Conservation (phyloP, 2,888 invertebrate genomes). For the Gymnoscelis rufifasciata region DNA sequence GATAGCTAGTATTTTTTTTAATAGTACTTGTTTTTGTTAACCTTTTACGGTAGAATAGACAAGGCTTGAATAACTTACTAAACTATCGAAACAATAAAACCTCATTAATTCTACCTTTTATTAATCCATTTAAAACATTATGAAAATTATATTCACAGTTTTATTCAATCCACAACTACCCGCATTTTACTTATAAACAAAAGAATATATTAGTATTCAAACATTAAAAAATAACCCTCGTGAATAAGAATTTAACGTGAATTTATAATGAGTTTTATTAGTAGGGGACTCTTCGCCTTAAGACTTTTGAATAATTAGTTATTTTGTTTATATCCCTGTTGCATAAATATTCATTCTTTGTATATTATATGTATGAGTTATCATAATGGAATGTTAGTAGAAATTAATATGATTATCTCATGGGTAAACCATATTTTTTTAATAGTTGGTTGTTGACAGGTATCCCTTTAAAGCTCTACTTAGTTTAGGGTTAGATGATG, state of each 20-base stretch:
- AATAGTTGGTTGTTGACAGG: too few species aligned
- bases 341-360: neutral
- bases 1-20: too few species aligned
- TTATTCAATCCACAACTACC: slow-evolving; percentile 8
- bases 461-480: too few species aligned
- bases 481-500: too few species aligned
- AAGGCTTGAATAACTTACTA: too few species aligned
- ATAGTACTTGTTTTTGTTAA: too few species aligned
- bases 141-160: neutral
- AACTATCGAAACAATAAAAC: too few species aligned
- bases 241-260: slow-evolving; percentile 50
- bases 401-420: too few species aligned
- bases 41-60: too few species aligned
- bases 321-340: slow-evolving; percentile 18
- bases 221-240: slow-evolving; percentile 25
- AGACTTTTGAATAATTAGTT: slow-evolving; percentile 41
- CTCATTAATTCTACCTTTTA: neutral
- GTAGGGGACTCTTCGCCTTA: slow-evolving; percentile 45
- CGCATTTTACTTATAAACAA: slow-evolving; percentile 13
- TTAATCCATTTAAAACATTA: slow-evolving; percentile 8
- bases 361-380: too few species aligned
- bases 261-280: slow-evolving; percentile 65
- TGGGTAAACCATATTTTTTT: too few species aligned
- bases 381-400: too few species aligned
- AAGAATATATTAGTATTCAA: slow-evolving; percentile 17